Evolutionary conservation across 1,140 invertebrate genomes (phyloP), one percentile per base, ranked within the genome.

Genomic region (Catajapyx aquilonaris): DNA sequence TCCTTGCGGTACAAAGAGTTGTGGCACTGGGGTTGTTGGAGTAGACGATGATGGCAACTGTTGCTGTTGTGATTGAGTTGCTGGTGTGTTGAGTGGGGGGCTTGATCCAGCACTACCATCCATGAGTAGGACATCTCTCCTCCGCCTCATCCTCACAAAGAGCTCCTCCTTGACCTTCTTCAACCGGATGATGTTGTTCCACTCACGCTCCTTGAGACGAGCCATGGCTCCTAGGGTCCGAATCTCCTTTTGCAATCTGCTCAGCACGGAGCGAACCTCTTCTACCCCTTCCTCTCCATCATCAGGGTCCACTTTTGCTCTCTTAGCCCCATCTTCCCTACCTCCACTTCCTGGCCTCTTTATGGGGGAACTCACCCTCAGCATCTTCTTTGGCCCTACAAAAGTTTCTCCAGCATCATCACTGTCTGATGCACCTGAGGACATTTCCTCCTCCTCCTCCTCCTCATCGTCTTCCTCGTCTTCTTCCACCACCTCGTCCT

Each of bases 151-250:
- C 38, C 76, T 54, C 11, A 74, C 53, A 35, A 78, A 59, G 11
- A 77, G 69, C 49, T 83, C 76, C 51, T 85, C 79, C 56, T 83
- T 83, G 0, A 81, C 59, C 50, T 81, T 83, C 48, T 75, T 76
- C 43, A 80, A 57, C 48, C 75, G 68, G 5, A 83, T 48, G 20
- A 85, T 71, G 32, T 76, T 71, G 47, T 83, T 81, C 79, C 79
- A 83, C 54, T 85, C 79, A 41, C 72, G 65, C 60, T 83, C 80
- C 52, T 81, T 83, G 46, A 71, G 68, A 44, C 68, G 65, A 1
- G 74, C 66, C 10, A 80, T 48, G 42, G 75, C 70, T 32, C 69
- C 61, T 32, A 83, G 53, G 1, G 69, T 69, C 48, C 71, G 57
- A 41, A 75, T 70, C 49, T 76, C 71, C 16, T 50, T 46, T 31